Evolutionary conservation across 2,888 invertebrate species (phyloP).

Genomic region (Xestia c-nigrum): DNA sequence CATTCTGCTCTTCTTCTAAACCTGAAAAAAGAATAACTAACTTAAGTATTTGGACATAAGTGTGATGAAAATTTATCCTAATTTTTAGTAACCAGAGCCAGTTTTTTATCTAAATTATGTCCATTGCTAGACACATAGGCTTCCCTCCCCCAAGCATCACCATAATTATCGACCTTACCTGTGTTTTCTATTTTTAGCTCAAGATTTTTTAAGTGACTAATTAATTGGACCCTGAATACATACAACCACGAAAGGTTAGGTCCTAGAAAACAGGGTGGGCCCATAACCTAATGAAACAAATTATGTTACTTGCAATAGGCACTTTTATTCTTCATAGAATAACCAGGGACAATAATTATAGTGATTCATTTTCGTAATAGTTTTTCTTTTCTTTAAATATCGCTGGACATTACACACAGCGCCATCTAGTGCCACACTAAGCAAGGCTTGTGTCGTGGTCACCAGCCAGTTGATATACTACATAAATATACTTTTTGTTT

Average conservation of each 20-base stretch:
- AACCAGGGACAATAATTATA: too few relatives aligned
- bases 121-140: neutral
- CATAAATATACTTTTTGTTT: too few relatives aligned
- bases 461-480: too few relatives aligned
- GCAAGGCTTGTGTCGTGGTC: too few relatives aligned
- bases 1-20: slow-evolving; percentile 91
- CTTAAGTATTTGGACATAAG: neutral
- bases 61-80: neutral
- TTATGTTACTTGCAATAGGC: too few relatives aligned
- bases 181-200: neutral
- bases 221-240: neutral
- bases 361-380: too few relatives aligned
- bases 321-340: too few relatives aligned
- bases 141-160: neutral
- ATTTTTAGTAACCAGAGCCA: neutral
- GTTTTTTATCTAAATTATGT: neutral
- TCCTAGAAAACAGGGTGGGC: too few relatives aligned
- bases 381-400: too few relatives aligned
- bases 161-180: neutral
- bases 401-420: too few relatives aligned
- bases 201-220: neutral
- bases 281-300: too few relatives aligned
- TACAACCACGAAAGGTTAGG: neutral
- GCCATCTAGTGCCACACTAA: too few relatives aligned
- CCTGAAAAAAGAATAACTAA: slow-evolving; percentile 85